Evolutionary conservation across 1,140 invertebrate genomes (phyloP).

Genomic region (Drosophila parabipectinata): DNA sequence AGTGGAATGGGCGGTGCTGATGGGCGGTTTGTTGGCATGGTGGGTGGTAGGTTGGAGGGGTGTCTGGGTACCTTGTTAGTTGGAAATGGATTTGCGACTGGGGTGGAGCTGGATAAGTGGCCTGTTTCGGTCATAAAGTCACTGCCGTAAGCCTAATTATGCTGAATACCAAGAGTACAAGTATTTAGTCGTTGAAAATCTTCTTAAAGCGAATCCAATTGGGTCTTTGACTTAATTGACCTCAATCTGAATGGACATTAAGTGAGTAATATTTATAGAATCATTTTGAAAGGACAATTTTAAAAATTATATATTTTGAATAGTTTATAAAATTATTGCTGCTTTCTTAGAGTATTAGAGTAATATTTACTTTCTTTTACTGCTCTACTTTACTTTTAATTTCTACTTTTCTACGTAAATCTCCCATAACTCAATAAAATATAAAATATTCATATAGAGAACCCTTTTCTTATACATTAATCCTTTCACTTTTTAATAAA

Average conservation of each 20-base stretch:
- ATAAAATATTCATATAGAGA: too few species aligned
- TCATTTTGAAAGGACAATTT: too few species aligned
- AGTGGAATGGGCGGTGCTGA: conserved; percentile 24
- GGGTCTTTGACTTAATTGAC: conserved; percentile 46
- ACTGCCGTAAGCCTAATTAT: conserved; percentile 78
- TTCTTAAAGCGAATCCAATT: conserved; percentile 15
- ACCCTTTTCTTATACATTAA: too few species aligned
- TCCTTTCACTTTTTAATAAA: too few species aligned
- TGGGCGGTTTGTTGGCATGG: not conserved
- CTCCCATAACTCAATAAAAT: too few species aligned
- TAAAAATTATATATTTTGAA: too few species aligned
- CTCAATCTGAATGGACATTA: conserved; percentile 1
- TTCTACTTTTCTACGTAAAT: too few species aligned
- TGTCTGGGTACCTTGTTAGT: not conserved
- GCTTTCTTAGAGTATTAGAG: too few species aligned
- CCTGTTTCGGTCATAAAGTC: conserved; percentile 62
- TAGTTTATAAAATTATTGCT: too few species aligned
- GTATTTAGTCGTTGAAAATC: conserved; percentile 58
- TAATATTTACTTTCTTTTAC: too few species aligned
- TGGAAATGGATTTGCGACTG: not conserved
- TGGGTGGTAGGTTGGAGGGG: not conserved
- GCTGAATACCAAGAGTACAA: conserved; percentile 54
- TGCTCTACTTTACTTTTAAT: too few species aligned
- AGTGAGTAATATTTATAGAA: not conserved
- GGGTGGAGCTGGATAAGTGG: conserved; percentile 32